Evolutionary conservation across 2,113 vertebrate genomes (phyloP).

Genomic region (Oreochromis spilurus): DNA sequence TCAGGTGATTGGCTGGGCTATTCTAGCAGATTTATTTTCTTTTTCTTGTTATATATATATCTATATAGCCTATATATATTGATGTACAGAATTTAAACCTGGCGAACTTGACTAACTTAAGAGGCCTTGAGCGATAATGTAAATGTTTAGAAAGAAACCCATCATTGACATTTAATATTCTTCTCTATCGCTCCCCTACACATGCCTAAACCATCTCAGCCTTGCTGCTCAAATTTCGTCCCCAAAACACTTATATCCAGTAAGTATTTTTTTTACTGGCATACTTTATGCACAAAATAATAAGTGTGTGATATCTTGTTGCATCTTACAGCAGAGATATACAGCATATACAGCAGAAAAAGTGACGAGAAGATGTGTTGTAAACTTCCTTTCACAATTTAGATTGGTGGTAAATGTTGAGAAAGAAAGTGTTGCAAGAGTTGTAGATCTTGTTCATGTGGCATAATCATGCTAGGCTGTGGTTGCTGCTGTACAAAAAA

Average conservation of each 20-base stretch:
- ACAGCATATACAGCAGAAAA: not conserved
- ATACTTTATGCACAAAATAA: not conserved
- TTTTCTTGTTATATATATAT: no score
- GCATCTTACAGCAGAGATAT: not conserved
- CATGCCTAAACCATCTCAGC: not conserved
- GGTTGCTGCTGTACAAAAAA: not conserved
- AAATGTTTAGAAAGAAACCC: not conserved
- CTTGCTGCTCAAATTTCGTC: not conserved
- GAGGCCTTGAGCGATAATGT: not conserved
- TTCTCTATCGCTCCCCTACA: not conserved
- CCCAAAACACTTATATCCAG: not conserved
- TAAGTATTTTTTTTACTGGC: not conserved
- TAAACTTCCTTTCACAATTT: not conserved
- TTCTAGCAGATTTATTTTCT: no score
- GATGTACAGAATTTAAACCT: no score
- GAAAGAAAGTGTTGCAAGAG: not conserved
- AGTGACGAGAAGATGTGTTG: not conserved
- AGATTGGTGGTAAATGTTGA: not conserved
- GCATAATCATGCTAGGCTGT: not conserved
- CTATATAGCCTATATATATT: no score
- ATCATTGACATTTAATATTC: not conserved
- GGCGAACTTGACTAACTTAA: not conserved
- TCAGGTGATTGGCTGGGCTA: no score
- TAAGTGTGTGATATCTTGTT: not conserved
- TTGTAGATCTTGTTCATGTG: not conserved